Conservation (phyloP, 2,113 vertebrate genomes). For the Ptychochromis oligacanthus region DNA sequence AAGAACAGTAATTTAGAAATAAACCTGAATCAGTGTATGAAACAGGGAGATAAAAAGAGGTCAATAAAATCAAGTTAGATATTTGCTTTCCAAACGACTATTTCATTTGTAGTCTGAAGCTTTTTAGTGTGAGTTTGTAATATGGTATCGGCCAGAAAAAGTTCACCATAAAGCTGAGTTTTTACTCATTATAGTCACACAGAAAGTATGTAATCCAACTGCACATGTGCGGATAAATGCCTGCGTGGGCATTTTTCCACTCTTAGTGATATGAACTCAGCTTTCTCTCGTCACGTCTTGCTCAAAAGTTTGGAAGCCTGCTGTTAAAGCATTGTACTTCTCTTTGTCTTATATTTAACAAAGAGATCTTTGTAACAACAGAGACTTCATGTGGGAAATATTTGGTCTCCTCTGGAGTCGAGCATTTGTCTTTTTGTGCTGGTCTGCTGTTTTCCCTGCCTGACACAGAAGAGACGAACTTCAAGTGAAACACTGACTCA, state of each 20-base stretch:
- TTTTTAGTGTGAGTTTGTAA: no score
- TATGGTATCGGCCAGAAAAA: not conserved
- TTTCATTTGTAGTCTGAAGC: no score
- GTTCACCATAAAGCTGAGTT: slow-evolving; percentile 4
- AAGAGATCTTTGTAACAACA: not conserved
- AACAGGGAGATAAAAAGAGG: not conserved
- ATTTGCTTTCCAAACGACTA: no score
- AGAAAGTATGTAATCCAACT: not conserved
- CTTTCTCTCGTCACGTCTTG: not conserved
- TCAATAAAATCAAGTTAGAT: no score
- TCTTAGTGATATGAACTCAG: slow-evolving; percentile 6
- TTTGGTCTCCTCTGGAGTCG: not conserved
- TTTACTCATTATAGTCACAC: not conserved
- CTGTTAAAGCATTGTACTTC: not conserved
- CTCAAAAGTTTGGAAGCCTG: not conserved
- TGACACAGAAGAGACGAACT: slow-evolving; percentile 8
- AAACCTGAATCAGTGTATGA: not conserved
- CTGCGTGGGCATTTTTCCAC: not conserved
- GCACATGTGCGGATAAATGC: not conserved
- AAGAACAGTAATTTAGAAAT: not conserved
- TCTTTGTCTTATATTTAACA: not conserved
- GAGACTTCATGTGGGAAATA: not conserved
- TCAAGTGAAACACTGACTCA: not conserved
- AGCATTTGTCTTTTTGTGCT: not conserved
- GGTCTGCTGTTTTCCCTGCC: slow-evolving; percentile 18